Conservation (phyloP, 2,888 invertebrate species). For the Apotomis capreana region DNA sequence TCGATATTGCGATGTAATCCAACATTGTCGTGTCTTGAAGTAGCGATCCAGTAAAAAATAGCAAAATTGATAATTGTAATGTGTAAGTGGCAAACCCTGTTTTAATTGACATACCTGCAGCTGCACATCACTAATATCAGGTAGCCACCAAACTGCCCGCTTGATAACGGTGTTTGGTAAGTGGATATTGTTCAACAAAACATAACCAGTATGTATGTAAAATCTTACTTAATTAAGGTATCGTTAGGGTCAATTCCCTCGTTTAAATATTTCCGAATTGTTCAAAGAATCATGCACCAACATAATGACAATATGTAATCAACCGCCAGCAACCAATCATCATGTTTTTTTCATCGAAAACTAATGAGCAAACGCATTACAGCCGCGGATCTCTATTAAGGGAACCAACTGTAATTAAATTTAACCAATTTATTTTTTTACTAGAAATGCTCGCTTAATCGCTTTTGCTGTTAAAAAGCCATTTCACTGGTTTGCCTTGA, state of each 20-base stretch:
- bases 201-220: background rate
- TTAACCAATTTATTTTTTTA: constrained; percentile 15
- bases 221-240: background rate
- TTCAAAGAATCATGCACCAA: constrained; percentile 16
- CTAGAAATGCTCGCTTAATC: constrained; percentile 15
- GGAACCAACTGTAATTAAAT: constrained; percentile 27
- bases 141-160: too few species aligned
- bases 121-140: too few species aligned
- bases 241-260: background rate
- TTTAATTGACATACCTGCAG: too few species aligned
- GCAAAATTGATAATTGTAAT: too few species aligned
- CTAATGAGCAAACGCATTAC: constrained; percentile 27
- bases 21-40: too few species aligned
- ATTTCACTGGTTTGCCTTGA: constrained; percentile 33
- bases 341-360: constrained; percentile 7
- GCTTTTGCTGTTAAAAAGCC: constrained; percentile 17
- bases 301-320: constrained; percentile 41
- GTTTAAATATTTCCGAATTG: background rate
- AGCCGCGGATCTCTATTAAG: constrained; percentile 3
- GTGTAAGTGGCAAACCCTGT: too few species aligned
- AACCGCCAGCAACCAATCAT: constrained; percentile 14
- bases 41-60: too few species aligned
- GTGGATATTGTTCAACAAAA: background rate
- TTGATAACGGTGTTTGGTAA: too few species aligned
- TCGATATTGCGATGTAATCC: too few species aligned